Conservation (phyloP, 2,113 vertebrate genomes). For the Hemichromis elongatus region DNA sequence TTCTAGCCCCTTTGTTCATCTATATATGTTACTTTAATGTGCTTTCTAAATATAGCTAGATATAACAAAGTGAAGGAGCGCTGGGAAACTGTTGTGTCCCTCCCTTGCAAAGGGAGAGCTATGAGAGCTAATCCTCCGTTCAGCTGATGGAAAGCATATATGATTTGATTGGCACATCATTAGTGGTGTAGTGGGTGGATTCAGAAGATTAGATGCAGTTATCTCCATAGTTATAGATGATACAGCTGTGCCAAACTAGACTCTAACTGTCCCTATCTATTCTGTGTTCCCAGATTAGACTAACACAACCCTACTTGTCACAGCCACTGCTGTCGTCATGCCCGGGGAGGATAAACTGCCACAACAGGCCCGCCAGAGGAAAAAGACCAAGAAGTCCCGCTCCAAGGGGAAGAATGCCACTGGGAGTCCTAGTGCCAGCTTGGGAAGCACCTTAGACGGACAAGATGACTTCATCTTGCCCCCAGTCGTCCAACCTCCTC, state of each 20-base stretch:
- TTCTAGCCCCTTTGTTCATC: neutral
- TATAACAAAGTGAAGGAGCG: neutral
- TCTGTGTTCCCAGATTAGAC: constrained; percentile 6
- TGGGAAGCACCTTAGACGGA: constrained; percentile 33
- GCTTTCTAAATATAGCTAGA: neutral
- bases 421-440: constrained; percentile 44
- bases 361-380: constrained; percentile 78
- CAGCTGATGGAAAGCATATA: neutral
- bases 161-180: neutral
- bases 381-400: constrained; percentile 72
- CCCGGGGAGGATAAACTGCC: constrained; percentile 78
- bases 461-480: constrained; percentile 56
- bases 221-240: neutral
- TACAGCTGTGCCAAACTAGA: neutral
- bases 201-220: neutral
- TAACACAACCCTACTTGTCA: neutral
- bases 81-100: neutral
- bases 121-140: neutral
- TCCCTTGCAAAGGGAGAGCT: neutral
- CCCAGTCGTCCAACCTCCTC: constrained; percentile 15
- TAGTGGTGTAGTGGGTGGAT: neutral
- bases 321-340: constrained; percentile 65
- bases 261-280: neutral
- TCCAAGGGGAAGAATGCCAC: constrained; percentile 70
- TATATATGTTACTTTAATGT: neutral